These are phyloP conservation scores for Atethmia centrago DNA, from an alignment of 2,888 invertebrate genomes.

Conservation along the genomic window DNA sequence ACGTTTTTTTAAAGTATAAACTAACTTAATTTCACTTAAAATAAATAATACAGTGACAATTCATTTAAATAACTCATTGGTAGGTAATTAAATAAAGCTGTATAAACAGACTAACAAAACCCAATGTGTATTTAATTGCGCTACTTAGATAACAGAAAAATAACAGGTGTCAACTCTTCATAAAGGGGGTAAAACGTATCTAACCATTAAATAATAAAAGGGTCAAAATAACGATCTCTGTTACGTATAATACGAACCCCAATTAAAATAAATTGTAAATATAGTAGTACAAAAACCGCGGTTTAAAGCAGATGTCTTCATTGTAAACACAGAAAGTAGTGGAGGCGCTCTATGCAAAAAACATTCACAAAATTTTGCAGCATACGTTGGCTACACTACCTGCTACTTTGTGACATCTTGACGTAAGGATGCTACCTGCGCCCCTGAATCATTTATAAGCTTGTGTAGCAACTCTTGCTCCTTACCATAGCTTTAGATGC, in stretches of 20 bases:
- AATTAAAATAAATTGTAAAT: slow-evolving; percentile 63
- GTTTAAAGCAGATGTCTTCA: slow-evolving; percentile 80
- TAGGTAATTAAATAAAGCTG: slow-evolving; percentile 15
- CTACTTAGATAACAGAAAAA: slow-evolving; percentile 49
- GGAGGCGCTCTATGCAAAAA: slow-evolving; percentile 81
- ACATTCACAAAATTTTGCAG: slow-evolving; percentile 84
- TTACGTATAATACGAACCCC: slow-evolving; percentile 50
- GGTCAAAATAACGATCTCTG: slow-evolving; percentile 44
- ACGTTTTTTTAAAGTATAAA: too few species aligned
- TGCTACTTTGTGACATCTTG: slow-evolving; percentile 89
- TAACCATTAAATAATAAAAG: slow-evolving; percentile 46
- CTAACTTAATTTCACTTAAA: not conserved
- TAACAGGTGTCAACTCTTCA: slow-evolving; percentile 45
- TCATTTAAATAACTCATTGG: slow-evolving; percentile 5
- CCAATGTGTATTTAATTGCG: slow-evolving; percentile 14
- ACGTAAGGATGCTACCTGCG: slow-evolving; percentile 82
- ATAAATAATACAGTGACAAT: not conserved
- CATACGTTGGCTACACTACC: slow-evolving; percentile 86
- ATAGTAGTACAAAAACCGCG: slow-evolving; percentile 48
- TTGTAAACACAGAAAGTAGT: slow-evolving; percentile 78
- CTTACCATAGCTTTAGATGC: slow-evolving; percentile 16
- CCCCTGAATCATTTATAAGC: slow-evolving; percentile 71
- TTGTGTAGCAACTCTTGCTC: slow-evolving; percentile 36
- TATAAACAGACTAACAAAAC: slow-evolving; percentile 14
- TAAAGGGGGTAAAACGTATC: slow-evolving; percentile 31